Evolutionary conservation across 2,797 vertebrate species (phyloP).

Genomic region (Distichodus sexfasciatus): DNA sequence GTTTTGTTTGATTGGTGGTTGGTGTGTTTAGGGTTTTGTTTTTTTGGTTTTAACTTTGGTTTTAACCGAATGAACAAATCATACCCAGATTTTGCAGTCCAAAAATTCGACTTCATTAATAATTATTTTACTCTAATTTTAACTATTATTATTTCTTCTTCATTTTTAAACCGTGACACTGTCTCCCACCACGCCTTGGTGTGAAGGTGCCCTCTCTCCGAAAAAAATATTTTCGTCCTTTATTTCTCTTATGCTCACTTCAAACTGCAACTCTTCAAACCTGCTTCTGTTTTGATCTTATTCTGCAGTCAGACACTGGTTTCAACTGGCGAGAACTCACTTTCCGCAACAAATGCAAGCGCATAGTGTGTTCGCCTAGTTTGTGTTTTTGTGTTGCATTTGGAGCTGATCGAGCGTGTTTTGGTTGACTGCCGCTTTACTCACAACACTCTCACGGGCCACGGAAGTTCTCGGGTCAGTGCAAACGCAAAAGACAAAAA

Average conservation of each 20-base stretch:
- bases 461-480: conserved; percentile 2
- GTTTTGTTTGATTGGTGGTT: no score
- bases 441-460: neutral
- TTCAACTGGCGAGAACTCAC: conserved; percentile 27
- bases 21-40: no score
- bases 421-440: neutral
- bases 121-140: no score
- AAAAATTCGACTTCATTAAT: no score
- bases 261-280: conserved; percentile 57
- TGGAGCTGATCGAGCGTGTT: no score
- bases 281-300: conserved; percentile 55
- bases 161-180: no score
- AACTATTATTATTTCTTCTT: no score
- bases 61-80: no score
- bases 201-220: conserved; percentile 36
- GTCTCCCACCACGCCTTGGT: neutral
- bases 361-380: conserved; percentile 40
- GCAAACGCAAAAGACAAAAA: conserved; percentile 1
- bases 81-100: no score
- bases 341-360: conserved; percentile 30
- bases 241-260: conserved; percentile 44
- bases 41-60: no score
- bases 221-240: neutral
- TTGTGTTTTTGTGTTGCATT: no score
- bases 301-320: conserved; percentile 30